Evolutionary conservation across 2,797 vertebrate genomes (phyloP).

Genomic region (Gymnothorax javanicus): DNA sequence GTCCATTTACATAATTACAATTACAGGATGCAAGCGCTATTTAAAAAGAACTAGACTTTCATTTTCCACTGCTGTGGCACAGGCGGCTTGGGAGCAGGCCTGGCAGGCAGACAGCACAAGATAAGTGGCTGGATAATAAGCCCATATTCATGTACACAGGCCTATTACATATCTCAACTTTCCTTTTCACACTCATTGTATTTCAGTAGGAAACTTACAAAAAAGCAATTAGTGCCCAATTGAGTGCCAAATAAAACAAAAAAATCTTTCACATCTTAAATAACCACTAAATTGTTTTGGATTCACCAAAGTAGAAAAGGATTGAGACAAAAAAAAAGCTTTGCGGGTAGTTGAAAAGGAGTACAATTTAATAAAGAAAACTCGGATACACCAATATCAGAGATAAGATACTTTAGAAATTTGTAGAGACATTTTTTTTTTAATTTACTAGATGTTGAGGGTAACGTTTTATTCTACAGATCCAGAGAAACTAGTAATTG

Average conservation of each 20-base stretch:
- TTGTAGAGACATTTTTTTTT: too few relatives aligned
- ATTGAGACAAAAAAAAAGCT: too few relatives aligned
- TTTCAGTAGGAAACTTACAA: neutral
- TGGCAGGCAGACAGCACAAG: neutral
- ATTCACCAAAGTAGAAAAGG: too few relatives aligned
- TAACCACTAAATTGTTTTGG: neutral
- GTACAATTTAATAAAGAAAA: too few relatives aligned
- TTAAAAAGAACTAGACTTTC: neutral
- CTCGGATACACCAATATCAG: too few relatives aligned
- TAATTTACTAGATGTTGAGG: too few relatives aligned
- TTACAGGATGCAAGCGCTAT: neutral
- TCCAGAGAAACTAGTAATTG: too few relatives aligned
- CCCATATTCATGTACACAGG: neutral
- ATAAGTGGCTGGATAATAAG: neutral
- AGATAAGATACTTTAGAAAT: too few relatives aligned
- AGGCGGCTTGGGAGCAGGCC: neutral
- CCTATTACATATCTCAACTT: neutral
- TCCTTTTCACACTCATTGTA: neutral
- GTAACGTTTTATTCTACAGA: too few relatives aligned
- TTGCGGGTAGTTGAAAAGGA: too few relatives aligned
- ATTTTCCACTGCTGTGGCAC: neutral
- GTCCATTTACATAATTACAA: slow-evolving; percentile 12
- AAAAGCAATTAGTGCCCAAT: neutral
- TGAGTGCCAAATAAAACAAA: neutral
- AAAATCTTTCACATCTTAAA: neutral